Evolutionary conservation across 2,113 vertebrate genomes (phyloP).

Genomic region (Trachemys scripta): DNA sequence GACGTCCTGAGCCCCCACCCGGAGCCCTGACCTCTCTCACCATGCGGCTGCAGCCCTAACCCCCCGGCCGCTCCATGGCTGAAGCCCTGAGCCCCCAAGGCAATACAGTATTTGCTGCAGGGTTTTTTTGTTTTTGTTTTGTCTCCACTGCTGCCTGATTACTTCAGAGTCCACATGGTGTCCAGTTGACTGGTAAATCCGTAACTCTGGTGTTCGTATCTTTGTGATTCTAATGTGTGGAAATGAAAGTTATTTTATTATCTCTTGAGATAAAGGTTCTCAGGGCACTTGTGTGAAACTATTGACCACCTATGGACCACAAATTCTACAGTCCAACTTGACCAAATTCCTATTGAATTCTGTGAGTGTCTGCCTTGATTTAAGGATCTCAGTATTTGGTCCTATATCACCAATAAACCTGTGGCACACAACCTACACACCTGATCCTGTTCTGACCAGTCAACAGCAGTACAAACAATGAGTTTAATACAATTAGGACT

Average conservation of each 20-base stretch:
- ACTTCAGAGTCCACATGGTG: no score
- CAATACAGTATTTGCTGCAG: no score
- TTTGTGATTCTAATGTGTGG: rapidly evolving
- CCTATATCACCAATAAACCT: not conserved
- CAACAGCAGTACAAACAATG: not conserved
- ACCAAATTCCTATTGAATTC: not conserved
- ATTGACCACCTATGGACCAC: not conserved
- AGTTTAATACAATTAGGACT: not conserved
- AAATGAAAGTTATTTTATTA: not conserved
- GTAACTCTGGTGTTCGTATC: no score
- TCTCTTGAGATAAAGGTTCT: not conserved
- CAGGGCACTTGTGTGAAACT: not conserved
- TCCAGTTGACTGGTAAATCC: no score
- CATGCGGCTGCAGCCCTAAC: no score
- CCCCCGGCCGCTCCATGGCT: no score
- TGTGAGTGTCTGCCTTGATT: not conserved
- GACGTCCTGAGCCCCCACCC: no score
- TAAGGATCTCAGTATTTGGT: not conserved
- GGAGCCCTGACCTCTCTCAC: no score
- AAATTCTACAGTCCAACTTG: not conserved
- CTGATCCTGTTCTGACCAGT: not conserved
- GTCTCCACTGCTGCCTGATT: no score
- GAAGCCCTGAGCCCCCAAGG: no score
- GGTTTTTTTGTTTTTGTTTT: no score
- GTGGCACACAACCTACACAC: not conserved